Conservation (phyloP, 2,113 vertebrate genomes). For the Oncorhynchus keta region DNA sequence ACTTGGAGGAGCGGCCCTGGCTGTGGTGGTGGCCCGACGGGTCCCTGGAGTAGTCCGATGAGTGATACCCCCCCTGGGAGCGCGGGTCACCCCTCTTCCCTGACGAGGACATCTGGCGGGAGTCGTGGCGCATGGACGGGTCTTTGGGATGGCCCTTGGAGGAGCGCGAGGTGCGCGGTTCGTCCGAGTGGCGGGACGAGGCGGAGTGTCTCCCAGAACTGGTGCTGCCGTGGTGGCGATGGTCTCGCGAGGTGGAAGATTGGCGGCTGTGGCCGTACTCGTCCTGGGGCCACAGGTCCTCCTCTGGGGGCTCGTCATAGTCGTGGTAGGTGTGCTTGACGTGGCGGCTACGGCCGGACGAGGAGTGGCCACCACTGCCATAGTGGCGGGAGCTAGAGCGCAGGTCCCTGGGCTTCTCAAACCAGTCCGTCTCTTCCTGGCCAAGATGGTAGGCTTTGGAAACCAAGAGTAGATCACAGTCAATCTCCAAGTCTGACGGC, state of each 20-base stretch:
- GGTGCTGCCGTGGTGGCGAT: constrained; percentile 84
- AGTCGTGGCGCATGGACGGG: constrained; percentile 80
- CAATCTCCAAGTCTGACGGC: constrained; percentile 77
- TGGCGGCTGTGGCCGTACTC: constrained; percentile 83
- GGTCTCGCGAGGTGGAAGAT: constrained; percentile 82
- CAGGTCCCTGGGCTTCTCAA: constrained; percentile 93
- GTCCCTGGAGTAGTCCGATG: constrained; percentile 82
- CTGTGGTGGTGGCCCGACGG: constrained; percentile 80
- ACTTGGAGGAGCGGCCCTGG: constrained; percentile 65
- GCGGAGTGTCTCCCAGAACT: constrained; percentile 83
- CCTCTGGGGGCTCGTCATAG: constrained; percentile 91
- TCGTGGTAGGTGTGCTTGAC: constrained; percentile 93
- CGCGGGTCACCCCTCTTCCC: constrained; percentile 84
- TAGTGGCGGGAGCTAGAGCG: constrained; percentile 92
- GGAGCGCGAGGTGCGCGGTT: constrained; percentile 80
- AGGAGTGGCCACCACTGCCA: constrained; percentile 80
- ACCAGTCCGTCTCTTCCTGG: constrained; percentile 99
- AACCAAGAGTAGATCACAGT: constrained; percentile 97
- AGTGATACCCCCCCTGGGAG: constrained; percentile 74
- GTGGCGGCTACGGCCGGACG: constrained; percentile 86
- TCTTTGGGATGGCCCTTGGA: constrained; percentile 88
- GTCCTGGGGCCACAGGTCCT: constrained; percentile 89
- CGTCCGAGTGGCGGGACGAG: constrained; percentile 84
- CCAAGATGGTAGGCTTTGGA: constrained; percentile 99
- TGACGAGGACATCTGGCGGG: constrained; percentile 75